Percentiles rank a stretch among this genome's conserved stretches.
phyloP scores from a whole-genome alignment of 2,888 invertebrate species.

The Microdon myrmicae region DNA sequence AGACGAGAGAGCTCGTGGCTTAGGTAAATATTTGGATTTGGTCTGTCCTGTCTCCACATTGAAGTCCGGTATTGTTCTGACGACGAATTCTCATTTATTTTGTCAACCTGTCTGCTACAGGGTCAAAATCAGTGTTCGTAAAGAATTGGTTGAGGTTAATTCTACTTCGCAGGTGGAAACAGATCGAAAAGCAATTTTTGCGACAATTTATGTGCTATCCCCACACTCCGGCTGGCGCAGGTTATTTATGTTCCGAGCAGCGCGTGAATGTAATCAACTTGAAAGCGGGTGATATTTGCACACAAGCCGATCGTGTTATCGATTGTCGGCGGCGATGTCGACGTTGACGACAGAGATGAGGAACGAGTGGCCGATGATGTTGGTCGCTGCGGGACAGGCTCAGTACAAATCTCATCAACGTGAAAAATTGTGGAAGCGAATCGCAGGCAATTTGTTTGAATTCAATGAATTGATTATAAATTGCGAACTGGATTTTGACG shows the following conservation, averaged over 20 bases:
- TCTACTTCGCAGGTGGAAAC: too few species aligned
- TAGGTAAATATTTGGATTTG: too few species aligned
- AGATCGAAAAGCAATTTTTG: conserved; percentile 43
- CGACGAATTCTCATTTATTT: too few species aligned
- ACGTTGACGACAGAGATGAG: conserved; percentile 11
- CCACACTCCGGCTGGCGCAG: conserved; percentile 21
- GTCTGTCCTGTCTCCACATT: too few species aligned
- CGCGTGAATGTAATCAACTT: conserved; percentile 34
- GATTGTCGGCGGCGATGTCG: conserved; percentile 13
- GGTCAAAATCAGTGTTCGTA: too few species aligned
- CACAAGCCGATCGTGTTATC: conserved; percentile 15
- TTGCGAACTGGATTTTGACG: too few species aligned
- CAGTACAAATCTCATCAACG: conserved; percentile 39
- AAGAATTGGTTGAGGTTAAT: too few species aligned
- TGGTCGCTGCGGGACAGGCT: conserved; percentile 34
- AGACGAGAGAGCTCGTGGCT: too few species aligned
- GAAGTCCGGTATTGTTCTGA: too few species aligned
- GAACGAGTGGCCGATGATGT: neutral
- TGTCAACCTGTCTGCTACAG: too few species aligned
- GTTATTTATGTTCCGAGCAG: conserved; percentile 33
- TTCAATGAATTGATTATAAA: conserved; percentile 46
- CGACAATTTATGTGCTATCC: conserved; percentile 39
- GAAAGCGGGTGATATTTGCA: conserved; percentile 22
- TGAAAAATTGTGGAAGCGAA: conserved; percentile 42
- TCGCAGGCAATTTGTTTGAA: conserved; percentile 46